Percentiles rank a stretch among this genome's conserved stretches.
phyloP scores from a whole-genome alignment of 2,113 vertebrate species.

The Tragelaphus strepsiceros region DNA sequence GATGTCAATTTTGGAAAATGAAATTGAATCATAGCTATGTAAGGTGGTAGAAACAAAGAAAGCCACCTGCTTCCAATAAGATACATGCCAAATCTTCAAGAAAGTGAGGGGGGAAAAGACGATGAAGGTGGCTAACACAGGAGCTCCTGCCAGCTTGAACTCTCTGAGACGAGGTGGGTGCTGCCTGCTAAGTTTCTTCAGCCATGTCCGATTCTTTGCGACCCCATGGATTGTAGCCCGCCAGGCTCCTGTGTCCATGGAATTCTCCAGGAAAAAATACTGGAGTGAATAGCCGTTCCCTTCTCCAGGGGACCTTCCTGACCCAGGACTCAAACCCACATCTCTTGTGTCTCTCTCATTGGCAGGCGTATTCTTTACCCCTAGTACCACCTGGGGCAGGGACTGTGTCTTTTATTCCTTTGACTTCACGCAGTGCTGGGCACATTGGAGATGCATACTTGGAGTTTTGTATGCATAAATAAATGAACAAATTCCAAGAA shows the following conservation, averaged over 20 bases:
- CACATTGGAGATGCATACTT: background rate
- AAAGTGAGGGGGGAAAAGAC: background rate
- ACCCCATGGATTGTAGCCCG: background rate
- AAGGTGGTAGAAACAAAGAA: background rate
- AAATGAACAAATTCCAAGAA: background rate
- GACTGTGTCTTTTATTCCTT: background rate
- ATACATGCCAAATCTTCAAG: background rate
- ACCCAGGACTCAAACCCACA: background rate
- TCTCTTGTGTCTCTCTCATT: background rate
- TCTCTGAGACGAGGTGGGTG: too few species aligned
- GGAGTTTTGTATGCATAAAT: background rate
- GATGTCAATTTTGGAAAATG: background rate
- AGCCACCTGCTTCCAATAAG: background rate
- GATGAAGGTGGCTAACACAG: too few species aligned
- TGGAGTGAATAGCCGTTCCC: background rate
- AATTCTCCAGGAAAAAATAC: background rate
- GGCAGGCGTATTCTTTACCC: background rate
- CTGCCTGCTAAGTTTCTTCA: background rate
- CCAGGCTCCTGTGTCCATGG: background rate
- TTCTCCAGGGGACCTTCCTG: background rate
- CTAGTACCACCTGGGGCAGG: background rate
- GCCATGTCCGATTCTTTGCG: background rate
- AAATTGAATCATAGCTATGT: background rate
- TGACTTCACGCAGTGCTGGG: background rate
- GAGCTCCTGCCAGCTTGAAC: background rate